phyloP scores from a whole-genome alignment of 2,113 vertebrate genomes.

The Odobenus rosmarus region DNA sequence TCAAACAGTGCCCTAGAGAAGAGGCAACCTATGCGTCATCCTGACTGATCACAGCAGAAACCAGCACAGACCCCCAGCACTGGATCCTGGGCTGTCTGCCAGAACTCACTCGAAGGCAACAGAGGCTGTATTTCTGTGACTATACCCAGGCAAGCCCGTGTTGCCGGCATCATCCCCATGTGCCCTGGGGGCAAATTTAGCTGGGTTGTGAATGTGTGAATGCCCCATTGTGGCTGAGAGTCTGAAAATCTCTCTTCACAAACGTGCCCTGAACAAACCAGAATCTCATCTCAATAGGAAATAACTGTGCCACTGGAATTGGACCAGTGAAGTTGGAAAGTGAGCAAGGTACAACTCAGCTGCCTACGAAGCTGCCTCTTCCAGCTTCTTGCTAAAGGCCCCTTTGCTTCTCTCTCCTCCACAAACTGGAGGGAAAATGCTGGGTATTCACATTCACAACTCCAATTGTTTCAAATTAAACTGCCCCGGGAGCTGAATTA shows the following conservation, averaged over 20 bases:
- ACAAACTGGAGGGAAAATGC: constrained; percentile 1
- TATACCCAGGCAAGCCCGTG: constrained; percentile 17
- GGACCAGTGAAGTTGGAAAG: constrained; percentile 30
- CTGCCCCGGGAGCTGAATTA: constrained; percentile 59
- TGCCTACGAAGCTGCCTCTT: constrained; percentile 25
- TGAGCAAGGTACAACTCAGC: constrained; percentile 1
- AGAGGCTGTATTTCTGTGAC: neutral
- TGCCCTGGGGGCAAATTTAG: constrained; percentile 24
- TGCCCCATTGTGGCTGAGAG: constrained; percentile 47
- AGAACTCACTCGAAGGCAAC: constrained; percentile 20
- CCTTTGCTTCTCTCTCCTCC: neutral
- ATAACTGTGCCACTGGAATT: constrained; percentile 40
- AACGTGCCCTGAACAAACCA: constrained; percentile 45
- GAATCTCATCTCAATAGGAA: constrained; percentile 67
- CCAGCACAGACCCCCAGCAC: neutral
- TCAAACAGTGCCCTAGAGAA: neutral
- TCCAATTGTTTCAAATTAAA: constrained; percentile 64
- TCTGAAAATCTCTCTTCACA: constrained; percentile 69
- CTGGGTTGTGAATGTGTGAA: constrained; percentile 62
- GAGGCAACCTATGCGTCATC: neutral
- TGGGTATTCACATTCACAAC: neutral
- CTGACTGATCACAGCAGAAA: neutral
- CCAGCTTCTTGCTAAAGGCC: constrained; percentile 52
- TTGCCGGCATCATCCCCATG: neutral
- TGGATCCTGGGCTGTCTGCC: neutral